Evolutionary conservation across 2,888 invertebrate species (phyloP).

Genomic region (Troides aeacus): DNA sequence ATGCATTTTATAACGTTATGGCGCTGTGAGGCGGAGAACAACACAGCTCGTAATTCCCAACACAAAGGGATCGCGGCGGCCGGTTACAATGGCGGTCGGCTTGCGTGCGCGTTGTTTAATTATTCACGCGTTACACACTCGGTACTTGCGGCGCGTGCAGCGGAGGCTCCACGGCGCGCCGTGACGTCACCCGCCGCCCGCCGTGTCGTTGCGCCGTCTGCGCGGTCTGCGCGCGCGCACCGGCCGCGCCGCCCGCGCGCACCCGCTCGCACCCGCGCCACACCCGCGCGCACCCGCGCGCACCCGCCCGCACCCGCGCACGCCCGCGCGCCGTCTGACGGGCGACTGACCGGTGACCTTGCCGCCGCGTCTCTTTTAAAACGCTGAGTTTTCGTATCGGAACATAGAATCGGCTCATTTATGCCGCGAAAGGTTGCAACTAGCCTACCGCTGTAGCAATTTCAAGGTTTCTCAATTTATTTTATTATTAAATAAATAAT

Average conservation of each 20-base stretch:
- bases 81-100: constrained; percentile 41
- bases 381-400: constrained; percentile 35
- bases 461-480: too few species aligned
- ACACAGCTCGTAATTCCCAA: neutral
- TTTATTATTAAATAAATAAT: too few species aligned
- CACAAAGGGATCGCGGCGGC: constrained; percentile 21
- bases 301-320: too few species aligned
- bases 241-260: constrained; percentile 49
- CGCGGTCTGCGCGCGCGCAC: constrained; percentile 71
- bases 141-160: constrained; percentile 61
- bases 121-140: constrained; percentile 51
- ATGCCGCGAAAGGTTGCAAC: constrained; percentile 50
- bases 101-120: constrained; percentile 45
- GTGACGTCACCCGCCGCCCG: constrained; percentile 68
- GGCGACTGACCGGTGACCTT: constrained; percentile 78
- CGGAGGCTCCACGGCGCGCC: constrained; percentile 49
- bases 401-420: constrained; percentile 58
- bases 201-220: constrained; percentile 69
- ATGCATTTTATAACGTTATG: too few species aligned
- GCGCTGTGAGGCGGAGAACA: too few species aligned
- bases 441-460: too few species aligned
- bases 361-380: constrained; percentile 61
- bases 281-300: too few species aligned
- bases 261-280: too few species aligned
- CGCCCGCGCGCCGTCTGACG: constrained; percentile 72